phyloP scores from a whole-genome alignment of 2,113 vertebrate species.

The Hemicordylus capensis region DNA sequence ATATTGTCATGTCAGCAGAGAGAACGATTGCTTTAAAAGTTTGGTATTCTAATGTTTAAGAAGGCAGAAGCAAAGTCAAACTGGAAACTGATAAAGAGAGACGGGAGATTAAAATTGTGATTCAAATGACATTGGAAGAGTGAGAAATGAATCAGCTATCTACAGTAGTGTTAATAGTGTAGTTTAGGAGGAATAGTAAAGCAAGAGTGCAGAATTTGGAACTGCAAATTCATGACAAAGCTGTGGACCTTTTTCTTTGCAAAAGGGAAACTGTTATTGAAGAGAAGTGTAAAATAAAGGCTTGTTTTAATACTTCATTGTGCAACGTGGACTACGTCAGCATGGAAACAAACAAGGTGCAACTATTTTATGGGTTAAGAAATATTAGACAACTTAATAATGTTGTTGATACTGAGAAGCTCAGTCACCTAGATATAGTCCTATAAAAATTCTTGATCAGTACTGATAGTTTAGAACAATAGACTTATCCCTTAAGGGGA shows the following conservation, averaged over 20 bases:
- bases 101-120: not conserved
- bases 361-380: no score
- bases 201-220: not conserved
- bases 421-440: slow-evolving; percentile 22
- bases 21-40: not conserved
- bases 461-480: not conserved
- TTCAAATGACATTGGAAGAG: slow-evolving; percentile 9
- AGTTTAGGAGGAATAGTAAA: not conserved
- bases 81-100: not conserved
- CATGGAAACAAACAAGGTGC: not conserved
- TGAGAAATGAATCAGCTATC: slow-evolving; percentile 1
- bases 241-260: not conserved
- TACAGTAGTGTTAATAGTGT: accelerated
- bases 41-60: not conserved
- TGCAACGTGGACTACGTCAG: slow-evolving; percentile 27
- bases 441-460: slow-evolving; percentile 40
- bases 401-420: slow-evolving; percentile 27
- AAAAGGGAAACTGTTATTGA: slow-evolving; percentile 17
- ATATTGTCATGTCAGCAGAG: not conserved
- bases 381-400: not conserved
- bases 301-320: not conserved
- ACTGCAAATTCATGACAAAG: slow-evolving; percentile 8
- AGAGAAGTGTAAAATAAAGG: not conserved
- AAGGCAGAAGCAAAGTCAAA: not conserved
- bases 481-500: not conserved